Evolutionary conservation across 2,888 invertebrate species (phyloP).

Genomic region (Andrena hattorfiana): DNA sequence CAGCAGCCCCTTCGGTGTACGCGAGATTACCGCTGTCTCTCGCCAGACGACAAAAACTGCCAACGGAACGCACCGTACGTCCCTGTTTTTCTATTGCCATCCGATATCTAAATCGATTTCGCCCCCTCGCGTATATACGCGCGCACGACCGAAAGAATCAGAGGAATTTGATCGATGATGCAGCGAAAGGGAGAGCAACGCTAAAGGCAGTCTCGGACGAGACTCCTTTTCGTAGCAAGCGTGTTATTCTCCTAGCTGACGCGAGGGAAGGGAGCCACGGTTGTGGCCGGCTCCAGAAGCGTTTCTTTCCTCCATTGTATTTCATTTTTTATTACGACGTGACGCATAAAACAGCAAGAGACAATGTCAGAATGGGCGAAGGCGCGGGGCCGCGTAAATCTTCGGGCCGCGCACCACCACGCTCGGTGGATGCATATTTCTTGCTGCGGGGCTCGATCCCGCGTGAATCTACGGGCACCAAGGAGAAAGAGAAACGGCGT

Average conservation of each 20-base stretch:
- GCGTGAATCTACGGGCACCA: constrained; percentile 31
- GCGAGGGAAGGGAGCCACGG: background rate
- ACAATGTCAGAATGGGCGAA: constrained; percentile 45
- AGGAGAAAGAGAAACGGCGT: constrained; percentile 21
- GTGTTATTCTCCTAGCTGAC: background rate
- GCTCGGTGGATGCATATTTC: constrained; percentile 52
- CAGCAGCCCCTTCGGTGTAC: background rate
- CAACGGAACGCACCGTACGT: background rate
- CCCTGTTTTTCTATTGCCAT: background rate
- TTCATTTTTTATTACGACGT: constrained; percentile 41
- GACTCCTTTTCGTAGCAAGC: background rate
- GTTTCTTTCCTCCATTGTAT: constrained; percentile 39
- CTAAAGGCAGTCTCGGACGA: background rate
- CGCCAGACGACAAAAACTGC: constrained; percentile 7
- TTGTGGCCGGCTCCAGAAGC: background rate
- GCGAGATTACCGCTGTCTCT: constrained; percentile 22
- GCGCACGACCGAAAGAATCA: background rate
- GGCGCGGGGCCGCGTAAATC: constrained; percentile 48
- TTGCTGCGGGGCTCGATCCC: constrained; percentile 42
- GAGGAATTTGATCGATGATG: background rate
- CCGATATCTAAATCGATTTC: background rate
- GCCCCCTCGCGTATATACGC: background rate
- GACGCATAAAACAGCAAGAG: constrained; percentile 42
- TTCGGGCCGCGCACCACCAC: constrained; percentile 37
- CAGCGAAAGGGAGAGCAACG: background rate